Evolutionary conservation across 2,888 invertebrate species (phyloP).

Genomic region (Lepeophtheirus nordmannii): DNA sequence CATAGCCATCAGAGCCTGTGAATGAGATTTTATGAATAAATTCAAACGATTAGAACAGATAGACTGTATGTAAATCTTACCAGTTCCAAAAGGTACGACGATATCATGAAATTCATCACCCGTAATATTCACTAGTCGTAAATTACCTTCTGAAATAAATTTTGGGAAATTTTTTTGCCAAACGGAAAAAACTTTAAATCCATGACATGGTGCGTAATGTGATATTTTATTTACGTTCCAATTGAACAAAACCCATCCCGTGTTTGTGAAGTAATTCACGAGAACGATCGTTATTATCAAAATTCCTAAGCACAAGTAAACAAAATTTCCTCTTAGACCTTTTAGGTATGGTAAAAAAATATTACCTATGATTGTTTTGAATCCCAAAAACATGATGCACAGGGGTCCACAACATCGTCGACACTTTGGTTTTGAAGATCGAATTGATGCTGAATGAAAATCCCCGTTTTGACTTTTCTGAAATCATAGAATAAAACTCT

Average conservation of each 20-base stretch:
- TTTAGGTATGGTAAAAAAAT: constrained; percentile 29
- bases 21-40: constrained; percentile 23
- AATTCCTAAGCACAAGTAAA: constrained; percentile 37
- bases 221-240: constrained; percentile 37
- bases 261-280: constrained; percentile 48
- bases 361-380: constrained; percentile 17
- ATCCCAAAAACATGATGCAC: constrained; percentile 24
- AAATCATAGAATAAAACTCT: constrained; percentile 22
- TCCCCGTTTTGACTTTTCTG: constrained; percentile 31
- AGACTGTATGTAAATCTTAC: constrained; percentile 37
- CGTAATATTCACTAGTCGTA: constrained; percentile 54
- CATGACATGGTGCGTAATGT: constrained; percentile 44
- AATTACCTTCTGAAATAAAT: constrained; percentile 54
- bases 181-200: constrained; percentile 43
- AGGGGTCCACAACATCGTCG: constrained; percentile 19
- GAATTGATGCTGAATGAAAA: constrained; percentile 24
- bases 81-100: constrained; percentile 60
- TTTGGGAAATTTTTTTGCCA: constrained; percentile 54
- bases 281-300: constrained; percentile 48
- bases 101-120: constrained; percentile 53
- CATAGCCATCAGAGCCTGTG: constrained; percentile 42
- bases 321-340: not conserved
- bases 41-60: not conserved
- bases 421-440: constrained; percentile 10
- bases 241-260: constrained; percentile 43